phyloP scores from a whole-genome alignment of 2,797 vertebrate species.

The Falco rusticolus region DNA sequence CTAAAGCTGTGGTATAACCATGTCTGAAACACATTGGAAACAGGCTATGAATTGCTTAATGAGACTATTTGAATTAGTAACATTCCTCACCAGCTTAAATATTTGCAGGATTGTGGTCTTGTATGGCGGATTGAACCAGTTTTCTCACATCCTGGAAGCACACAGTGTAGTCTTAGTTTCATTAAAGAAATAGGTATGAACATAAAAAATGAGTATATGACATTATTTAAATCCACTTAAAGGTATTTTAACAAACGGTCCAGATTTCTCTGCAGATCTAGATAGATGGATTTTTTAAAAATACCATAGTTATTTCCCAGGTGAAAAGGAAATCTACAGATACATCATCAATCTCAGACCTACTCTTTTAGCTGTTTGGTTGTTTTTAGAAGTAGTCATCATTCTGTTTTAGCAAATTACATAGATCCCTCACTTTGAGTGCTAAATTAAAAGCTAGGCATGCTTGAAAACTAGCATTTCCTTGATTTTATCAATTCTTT shows the following conservation, averaged over 20 bases:
- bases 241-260: background rate
- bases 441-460: slow-evolving; percentile 16
- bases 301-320: background rate
- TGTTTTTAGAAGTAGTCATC: slow-evolving; percentile 16
- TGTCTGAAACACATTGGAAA: background rate
- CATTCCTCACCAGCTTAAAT: slow-evolving; percentile 14
- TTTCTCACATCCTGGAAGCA: background rate
- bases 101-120: background rate
- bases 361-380: background rate
- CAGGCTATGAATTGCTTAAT: background rate
- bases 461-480: background rate
- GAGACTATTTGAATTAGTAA: background rate
- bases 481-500: slow-evolving; percentile 31
- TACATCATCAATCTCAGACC: background rate
- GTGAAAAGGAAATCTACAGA: background rate
- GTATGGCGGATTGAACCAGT: background rate
- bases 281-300: background rate
- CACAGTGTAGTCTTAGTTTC: background rate
- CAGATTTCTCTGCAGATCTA: background rate
- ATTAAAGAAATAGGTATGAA: background rate
- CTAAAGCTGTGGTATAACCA: background rate
- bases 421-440: background rate
- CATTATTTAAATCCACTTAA: background rate
- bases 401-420: background rate
- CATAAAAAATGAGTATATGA: background rate